Base-by-base conservation (phyloP, 2,797 vertebrate genomes). In the Acipenser oxyrinchus region DNA sequence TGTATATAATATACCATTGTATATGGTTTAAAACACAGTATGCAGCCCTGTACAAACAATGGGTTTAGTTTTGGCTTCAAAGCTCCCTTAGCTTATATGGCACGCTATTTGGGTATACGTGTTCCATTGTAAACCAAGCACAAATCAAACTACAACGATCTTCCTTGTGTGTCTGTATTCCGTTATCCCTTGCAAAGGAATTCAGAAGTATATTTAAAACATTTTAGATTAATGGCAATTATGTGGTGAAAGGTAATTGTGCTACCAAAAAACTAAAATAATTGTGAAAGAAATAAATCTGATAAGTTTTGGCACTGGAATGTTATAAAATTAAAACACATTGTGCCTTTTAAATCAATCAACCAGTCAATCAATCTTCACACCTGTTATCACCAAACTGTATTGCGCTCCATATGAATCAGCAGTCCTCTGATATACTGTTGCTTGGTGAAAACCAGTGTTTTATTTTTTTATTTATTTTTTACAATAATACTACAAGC, bases 221-320 rank as follows among this genome's bases (percentile, higher is more conserved):
- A 37, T 37, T 37, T 37, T 37, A 37, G 4, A 37, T 37, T 4
- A 37, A 37, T 37, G 37, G 5, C 4, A 37, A 4, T 37, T 4
- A 37, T 37, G 5, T 37, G 37, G 37, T 37, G 37, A 4, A 18
- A 37, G 37, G 37, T 37, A 37, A 37, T 37, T 37, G 37, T 4
- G 3, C 37, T 37, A 37, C 37, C 37, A 37, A 37, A 37, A 37
- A 37, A 5, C 37, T 37, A 37, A 37, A 37, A 37, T 5, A 37
- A 37, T 37, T 37, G 37, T 37, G 37, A 68, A 76, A 64, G 65
- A 75, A 68, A 70, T 60, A 69, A 63, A 37, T 65, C 12, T 13
- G n/a, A 66, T 4, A 51, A 57, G 48, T 3, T 74, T 88, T 86
- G 87, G 86, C 84, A 88, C 86, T 73, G 66, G 61, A 64, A 82